A percentile compares a stretch with the other conserved stretches of the same genome.
phyloP scores from a whole-genome alignment of 2,888 invertebrate species.

The Noctua janthina region DNA sequence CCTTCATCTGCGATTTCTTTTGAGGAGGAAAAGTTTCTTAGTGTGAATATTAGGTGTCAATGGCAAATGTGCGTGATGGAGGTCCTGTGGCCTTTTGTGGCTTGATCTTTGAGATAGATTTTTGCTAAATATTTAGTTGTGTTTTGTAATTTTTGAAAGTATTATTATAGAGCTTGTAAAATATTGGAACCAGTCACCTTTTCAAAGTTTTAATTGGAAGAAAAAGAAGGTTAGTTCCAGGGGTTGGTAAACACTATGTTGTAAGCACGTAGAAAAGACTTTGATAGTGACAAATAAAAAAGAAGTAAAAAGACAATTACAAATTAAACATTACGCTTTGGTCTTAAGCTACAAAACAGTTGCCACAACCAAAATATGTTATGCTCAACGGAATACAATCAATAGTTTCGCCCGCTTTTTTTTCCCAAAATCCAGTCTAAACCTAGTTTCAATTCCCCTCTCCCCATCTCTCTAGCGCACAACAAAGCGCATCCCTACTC shows the following conservation, averaged over 20 bases:
- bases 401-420: background rate
- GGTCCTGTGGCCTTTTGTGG: background rate
- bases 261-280: background rate
- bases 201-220: background rate
- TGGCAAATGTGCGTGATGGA: slow-evolving; percentile 16
- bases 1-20: slow-evolving; percentile 41
- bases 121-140: background rate
- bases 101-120: background rate
- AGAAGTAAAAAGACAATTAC: background rate
- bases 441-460: background rate
- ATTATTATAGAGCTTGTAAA: background rate
- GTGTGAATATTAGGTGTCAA: slow-evolving; percentile 38
- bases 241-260: background rate
- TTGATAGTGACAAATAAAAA: background rate
- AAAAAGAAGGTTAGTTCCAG: background rate
- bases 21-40: slow-evolving; percentile 8
- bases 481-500: slow-evolving; percentile 11
- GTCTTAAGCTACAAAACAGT: background rate
- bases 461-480: slow-evolving; percentile 6
- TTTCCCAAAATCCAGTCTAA: background rate
- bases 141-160: background rate
- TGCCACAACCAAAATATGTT: background rate
- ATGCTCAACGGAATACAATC: too few relatives aligned
- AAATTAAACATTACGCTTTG: background rate
- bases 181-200: too few relatives aligned